Percentiles rank a stretch among this genome's conserved stretches.
Evolutionary conservation across 2,888 invertebrate species (phyloP).

Genomic region (Acronicta aceris): DNA sequence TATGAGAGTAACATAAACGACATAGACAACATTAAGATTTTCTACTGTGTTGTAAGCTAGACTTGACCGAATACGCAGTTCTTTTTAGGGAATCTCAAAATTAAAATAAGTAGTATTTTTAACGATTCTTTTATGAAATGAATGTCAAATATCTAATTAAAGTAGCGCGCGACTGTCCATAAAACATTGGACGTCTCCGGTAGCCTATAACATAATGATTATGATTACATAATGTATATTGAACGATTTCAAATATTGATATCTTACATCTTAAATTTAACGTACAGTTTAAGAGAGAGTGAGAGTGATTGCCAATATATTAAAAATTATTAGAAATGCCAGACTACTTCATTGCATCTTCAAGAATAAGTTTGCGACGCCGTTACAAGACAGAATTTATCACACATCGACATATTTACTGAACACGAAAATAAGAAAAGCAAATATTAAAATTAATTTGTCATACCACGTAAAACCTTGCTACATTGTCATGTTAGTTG

Average conservation of each 20-base stretch:
- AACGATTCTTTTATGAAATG: too few relatives aligned
- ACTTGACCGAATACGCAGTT: background rate
- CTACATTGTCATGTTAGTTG: constrained; percentile 21
- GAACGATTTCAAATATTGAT: too few relatives aligned
- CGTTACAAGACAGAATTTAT: background rate
- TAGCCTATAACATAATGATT: constrained; percentile 79
- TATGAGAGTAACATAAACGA: background rate
- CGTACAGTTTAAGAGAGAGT: too few relatives aligned
- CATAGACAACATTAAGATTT: background rate
- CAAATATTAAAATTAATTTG: constrained; percentile 28
- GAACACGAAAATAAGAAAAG: constrained; percentile 6
- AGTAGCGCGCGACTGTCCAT: constrained; percentile 88
- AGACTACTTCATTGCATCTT: background rate
- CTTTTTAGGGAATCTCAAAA: too few relatives aligned
- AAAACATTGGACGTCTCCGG: constrained; percentile 88
- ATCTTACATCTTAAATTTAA: too few relatives aligned
- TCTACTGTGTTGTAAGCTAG: background rate
- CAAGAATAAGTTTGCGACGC: background rate
- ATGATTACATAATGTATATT: constrained; percentile 37
- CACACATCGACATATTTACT: background rate
- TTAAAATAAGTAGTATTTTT: too few relatives aligned
- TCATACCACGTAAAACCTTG: constrained; percentile 10
- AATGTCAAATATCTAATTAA: constrained; percentile 28
- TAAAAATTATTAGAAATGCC: background rate
- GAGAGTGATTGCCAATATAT: too few relatives aligned